Evolutionary conservation across 2,888 invertebrate species (phyloP), one percentile per base, ranked within the genome.

Genomic region (Invenusta paracnida): DNA sequence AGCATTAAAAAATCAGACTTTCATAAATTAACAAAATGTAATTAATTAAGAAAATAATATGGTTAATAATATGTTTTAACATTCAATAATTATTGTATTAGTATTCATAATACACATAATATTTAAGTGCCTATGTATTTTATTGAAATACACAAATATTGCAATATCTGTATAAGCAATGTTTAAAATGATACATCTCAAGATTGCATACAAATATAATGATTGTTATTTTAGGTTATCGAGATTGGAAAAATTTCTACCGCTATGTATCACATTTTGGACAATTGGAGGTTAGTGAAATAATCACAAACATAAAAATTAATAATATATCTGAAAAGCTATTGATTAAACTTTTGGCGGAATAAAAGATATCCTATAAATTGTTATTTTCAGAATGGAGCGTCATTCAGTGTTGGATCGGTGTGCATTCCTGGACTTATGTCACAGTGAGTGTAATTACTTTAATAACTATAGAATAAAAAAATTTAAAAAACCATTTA

Each of bases 281-380:
- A 2, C 89, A 89, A 87, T 84, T 90, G 23, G 89, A 90, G 89
- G 90, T 89, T 86, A 84, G 85, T 79, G 0, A 23, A 17, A 13
- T 94, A 94, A 89, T 94, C 93, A 91, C 94, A 94, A 0, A 1
- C 25, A 81, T 1, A n/a, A 11, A 2, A 25, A 5, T 5, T 13
- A 5, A 73, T 73, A n/a, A n/a, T n/a, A n/a, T n/a, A n/a, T n/a
- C n/a, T n/a, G n/a, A n/a, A n/a, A n/a, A n/a, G n/a, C n/a, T n/a
- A n/a, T n/a, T n/a, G n/a, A n/a, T n/a, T n/a, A n/a, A n/a, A n/a
- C n/a, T n/a, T n/a, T n/a, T n/a, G n/a, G n/a, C n/a, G n/a, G n/a
- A n/a, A n/a, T n/a, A n/a, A n/a, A n/a, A n/a, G n/a, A n/a, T n/a
- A n/a, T 87, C 30, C 81, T 85, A 13, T 84, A 82, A 82, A 11